phyloP scores from a whole-genome alignment of 1,140 invertebrate species.

The Drosophila pseudoananassae region DNA sequence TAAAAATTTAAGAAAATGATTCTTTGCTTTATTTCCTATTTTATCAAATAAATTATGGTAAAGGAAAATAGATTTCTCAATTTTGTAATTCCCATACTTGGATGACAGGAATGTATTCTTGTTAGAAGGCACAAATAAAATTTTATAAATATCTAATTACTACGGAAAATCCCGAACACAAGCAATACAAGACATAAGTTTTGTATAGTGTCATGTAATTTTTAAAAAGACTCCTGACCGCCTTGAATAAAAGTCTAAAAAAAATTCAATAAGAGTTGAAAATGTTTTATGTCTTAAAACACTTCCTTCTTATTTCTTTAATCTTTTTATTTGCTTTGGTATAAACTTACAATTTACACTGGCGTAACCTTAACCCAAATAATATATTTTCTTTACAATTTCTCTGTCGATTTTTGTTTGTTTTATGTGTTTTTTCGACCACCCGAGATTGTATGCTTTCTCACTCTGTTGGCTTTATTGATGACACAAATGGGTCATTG shows the following conservation, averaged over 20 bases:
- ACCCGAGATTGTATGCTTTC: background rate
- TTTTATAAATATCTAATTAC: too few relatives aligned
- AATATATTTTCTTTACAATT: background rate
- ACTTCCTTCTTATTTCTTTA: background rate
- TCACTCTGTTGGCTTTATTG: conserved; percentile 44
- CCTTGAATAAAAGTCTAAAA: too few relatives aligned
- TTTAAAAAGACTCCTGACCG: background rate
- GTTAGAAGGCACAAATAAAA: too few relatives aligned
- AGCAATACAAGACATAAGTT: background rate
- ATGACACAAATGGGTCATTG: conserved; percentile 52
- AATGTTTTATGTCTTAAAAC: too few relatives aligned
- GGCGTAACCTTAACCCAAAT: conserved; percentile 1
- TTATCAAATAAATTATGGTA: too few relatives aligned
- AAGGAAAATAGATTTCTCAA: too few relatives aligned
- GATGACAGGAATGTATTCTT: too few relatives aligned
- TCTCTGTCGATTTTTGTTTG: background rate
- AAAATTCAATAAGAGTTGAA: too few relatives aligned
- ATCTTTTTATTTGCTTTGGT: background rate
- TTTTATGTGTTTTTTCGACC: background rate
- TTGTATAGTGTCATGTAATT: background rate
- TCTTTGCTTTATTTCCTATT: too few relatives aligned
- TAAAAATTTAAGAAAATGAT: too few relatives aligned
- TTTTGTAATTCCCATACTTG: too few relatives aligned
- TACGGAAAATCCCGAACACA: too few relatives aligned
- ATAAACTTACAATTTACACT: conserved; percentile 5